A percentile compares a stretch with the other conserved stretches of the same genome.
Conservation (phyloP, 2,888 invertebrate genomes). For the Anoplius nigerrimus region DNA sequence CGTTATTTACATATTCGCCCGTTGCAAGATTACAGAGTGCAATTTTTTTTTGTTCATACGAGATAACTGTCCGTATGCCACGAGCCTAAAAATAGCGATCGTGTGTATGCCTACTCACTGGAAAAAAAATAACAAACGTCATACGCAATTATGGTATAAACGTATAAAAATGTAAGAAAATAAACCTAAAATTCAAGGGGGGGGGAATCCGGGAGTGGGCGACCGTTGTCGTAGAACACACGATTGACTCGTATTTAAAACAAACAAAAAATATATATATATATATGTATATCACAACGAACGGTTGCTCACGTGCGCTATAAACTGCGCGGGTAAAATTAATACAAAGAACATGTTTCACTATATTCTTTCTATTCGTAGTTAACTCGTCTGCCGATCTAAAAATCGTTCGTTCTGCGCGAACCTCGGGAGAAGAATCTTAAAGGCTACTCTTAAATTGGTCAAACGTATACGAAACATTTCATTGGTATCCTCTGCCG, state of each 20-base stretch:
- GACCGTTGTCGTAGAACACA: too few relatives aligned
- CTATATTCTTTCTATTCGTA: too few relatives aligned
- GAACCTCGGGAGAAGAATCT: background rate
- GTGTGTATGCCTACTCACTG: constrained; percentile 9
- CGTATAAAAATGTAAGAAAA: constrained; percentile 70
- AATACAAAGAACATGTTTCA: too few relatives aligned
- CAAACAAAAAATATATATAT: background rate
- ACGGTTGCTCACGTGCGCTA: too few relatives aligned
- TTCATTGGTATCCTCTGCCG: constrained; percentile 2
- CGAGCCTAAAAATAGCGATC: constrained; percentile 11
- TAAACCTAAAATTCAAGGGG: constrained; percentile 50
- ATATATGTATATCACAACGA: too few relatives aligned
- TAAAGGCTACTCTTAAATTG: constrained; percentile 51
- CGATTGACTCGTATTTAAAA: too few relatives aligned
- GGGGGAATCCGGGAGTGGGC: too few relatives aligned
- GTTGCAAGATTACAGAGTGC: too few relatives aligned
- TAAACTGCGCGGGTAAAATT: too few relatives aligned
- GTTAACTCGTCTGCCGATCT: too few relatives aligned
- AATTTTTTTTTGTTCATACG: background rate
- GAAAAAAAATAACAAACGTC: constrained; percentile 34
- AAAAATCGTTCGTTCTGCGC: too few relatives aligned
- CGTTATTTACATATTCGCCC: too few relatives aligned
- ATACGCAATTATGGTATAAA: constrained; percentile 63
- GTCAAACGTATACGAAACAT: constrained; percentile 46
- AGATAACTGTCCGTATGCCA: constrained; percentile 23